Conservation (phyloP, 2,888 invertebrate genomes). For the Drosophila mimica region DNA sequence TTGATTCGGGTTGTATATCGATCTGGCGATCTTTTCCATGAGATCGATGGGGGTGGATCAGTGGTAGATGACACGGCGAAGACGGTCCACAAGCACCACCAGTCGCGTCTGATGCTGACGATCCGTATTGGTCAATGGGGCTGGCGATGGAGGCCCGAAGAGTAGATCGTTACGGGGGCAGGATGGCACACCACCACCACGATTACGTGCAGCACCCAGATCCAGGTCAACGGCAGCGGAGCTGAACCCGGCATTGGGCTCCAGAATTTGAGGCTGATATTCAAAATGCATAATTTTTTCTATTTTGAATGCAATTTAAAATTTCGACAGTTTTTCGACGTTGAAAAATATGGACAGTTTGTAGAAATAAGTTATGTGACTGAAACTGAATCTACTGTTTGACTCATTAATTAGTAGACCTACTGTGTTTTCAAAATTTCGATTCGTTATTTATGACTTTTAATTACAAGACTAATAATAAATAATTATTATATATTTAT, state of each 20-base stretch:
- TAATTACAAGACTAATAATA: background rate
- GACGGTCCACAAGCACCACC: constrained; percentile 53
- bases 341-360: constrained; percentile 7
- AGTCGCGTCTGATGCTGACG: constrained; percentile 59
- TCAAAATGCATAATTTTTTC: constrained; percentile 35
- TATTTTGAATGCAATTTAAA: constrained; percentile 12
- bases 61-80: constrained; percentile 58
- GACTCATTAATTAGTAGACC: background rate
- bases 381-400: background rate
- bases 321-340: constrained; percentile 40
- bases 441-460: background rate
- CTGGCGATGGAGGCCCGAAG: constrained; percentile 15
- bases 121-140: constrained; percentile 32
- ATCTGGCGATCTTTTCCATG: background rate
- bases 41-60: constrained; percentile 10
- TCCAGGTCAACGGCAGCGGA: constrained; percentile 3
- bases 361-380: constrained; percentile 2
- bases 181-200: constrained; percentile 50
- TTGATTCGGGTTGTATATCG: background rate
- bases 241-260: constrained; percentile 3
- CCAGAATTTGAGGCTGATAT: constrained; percentile 14
- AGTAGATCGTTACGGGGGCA: constrained; percentile 16
- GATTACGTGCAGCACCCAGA: constrained; percentile 33
- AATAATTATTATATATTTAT: background rate
- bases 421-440: background rate